Conservation (phyloP, 1,140 invertebrate genomes). For the Drosophila busckii region DNA sequence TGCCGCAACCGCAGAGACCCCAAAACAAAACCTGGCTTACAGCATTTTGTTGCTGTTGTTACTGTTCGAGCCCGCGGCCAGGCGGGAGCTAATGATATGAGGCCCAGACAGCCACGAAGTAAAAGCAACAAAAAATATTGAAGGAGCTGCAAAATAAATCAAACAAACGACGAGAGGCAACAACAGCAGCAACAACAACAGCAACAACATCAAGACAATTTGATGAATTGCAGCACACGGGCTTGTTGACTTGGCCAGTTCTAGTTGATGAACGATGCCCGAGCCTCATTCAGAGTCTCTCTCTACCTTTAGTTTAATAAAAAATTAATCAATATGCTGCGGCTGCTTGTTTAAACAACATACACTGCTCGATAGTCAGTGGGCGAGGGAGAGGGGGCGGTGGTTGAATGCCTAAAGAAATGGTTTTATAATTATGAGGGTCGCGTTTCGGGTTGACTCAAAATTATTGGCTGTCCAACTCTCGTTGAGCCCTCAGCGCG, state of each 20-base stretch:
- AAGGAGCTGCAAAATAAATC: slow-evolving; percentile 69
- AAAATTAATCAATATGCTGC: slow-evolving; percentile 64
- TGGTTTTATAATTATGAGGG: slow-evolving; percentile 68
- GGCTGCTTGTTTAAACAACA: slow-evolving; percentile 46
- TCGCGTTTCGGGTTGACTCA: slow-evolving; percentile 54
- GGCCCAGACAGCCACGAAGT: slow-evolving; percentile 6
- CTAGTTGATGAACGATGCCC: slow-evolving; percentile 29
- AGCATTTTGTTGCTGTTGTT: no score
- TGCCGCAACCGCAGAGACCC: slow-evolving; percentile 15
- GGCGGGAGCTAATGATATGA: slow-evolving; percentile 46
- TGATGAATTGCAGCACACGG: slow-evolving; percentile 65
- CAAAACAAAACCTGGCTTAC: no score
- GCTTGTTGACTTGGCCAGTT: slow-evolving; percentile 42
- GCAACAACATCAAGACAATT: slow-evolving; percentile 22
- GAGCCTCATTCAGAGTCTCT: neutral
- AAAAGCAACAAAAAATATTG: slow-evolving; percentile 41
- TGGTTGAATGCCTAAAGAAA: slow-evolving; percentile 27
- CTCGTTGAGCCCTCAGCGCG: slow-evolving; percentile 25
- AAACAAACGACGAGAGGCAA: slow-evolving; percentile 42
- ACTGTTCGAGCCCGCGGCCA: no score
- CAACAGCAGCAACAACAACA: slow-evolving; percentile 10
- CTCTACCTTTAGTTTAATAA: neutral
- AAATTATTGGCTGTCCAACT: slow-evolving; percentile 57
- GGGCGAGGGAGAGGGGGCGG: neutral
- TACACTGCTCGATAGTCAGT: slow-evolving; percentile 1